Evolutionary conservation across 1,140 invertebrate species (phyloP).

Genomic region (Drosophila obscura): DNA sequence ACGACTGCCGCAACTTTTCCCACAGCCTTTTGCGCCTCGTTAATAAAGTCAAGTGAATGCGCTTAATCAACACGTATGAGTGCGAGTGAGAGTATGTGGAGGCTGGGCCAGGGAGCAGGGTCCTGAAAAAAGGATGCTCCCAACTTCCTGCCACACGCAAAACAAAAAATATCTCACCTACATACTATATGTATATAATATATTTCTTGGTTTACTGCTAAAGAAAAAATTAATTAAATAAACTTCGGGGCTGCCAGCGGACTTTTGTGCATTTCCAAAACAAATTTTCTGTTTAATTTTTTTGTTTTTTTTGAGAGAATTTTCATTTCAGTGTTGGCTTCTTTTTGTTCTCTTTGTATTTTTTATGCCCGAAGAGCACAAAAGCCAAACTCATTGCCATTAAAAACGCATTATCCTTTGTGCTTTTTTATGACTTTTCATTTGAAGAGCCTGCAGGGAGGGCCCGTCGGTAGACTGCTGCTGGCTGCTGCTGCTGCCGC

Average conservation of each 20-base stretch:
- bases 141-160: slow-evolving; percentile 42
- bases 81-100: not conserved
- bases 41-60: slow-evolving; percentile 81
- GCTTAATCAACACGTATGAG: slow-evolving; percentile 74
- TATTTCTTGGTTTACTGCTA: slow-evolving; percentile 8
- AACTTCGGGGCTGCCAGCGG: slow-evolving; percentile 13
- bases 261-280: slow-evolving; percentile 57
- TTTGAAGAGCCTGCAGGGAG: slow-evolving; percentile 66
- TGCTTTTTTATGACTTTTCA: slow-evolving; percentile 79
- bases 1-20: slow-evolving; percentile 40
- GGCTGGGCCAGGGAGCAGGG: not conserved
- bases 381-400: slow-evolving; percentile 80
- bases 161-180: slow-evolving; percentile 12
- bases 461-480: not conserved
- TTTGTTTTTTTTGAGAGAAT: slow-evolving; percentile 48
- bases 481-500: slow-evolving; percentile 11
- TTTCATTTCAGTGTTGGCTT: slow-evolving; percentile 55
- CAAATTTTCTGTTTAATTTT: slow-evolving; percentile 66
- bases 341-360: slow-evolving; percentile 36
- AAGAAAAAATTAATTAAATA: slow-evolving; percentile 57
- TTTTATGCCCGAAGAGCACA: slow-evolving; percentile 44
- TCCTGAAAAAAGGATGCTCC: slow-evolving; percentile 27
- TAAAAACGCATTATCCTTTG: slow-evolving; percentile 82
- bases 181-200: not conserved
- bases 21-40: slow-evolving; percentile 30